These are phyloP conservation scores for Ciconia nigra DNA, from an alignment of 2,797 vertebrate genomes.

Conservation along the genomic window DNA sequence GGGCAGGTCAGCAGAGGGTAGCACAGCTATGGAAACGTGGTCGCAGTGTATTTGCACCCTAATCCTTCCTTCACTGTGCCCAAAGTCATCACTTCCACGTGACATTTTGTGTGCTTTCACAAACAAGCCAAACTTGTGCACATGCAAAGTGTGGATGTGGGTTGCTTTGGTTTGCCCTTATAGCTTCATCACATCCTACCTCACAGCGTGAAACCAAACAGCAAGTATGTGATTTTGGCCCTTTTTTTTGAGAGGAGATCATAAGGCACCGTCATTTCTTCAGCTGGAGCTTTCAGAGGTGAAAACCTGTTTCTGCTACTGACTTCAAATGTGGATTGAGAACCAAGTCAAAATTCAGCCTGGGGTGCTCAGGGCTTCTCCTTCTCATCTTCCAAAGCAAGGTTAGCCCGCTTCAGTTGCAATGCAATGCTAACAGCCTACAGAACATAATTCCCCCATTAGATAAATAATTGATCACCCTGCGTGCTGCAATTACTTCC, in stretches of 20 bases:
- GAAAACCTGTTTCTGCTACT: background rate
- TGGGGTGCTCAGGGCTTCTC: background rate
- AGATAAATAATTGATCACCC: constrained; percentile 25
- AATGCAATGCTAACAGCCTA: background rate
- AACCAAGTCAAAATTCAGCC: background rate
- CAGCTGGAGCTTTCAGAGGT: background rate
- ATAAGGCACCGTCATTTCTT: background rate
- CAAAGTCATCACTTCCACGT: background rate
- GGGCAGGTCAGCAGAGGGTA: background rate
- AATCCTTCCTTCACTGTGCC: background rate
- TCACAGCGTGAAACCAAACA: background rate
- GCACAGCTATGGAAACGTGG: background rate
- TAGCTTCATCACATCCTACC: background rate
- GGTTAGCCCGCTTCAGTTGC: background rate
- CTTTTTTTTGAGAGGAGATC: background rate
- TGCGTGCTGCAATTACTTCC: background rate
- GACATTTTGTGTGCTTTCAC: background rate
- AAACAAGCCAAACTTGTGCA: background rate
- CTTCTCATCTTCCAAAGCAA: background rate
- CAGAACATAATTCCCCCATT: background rate
- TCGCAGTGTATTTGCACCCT: background rate
- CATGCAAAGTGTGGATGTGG: background rate
- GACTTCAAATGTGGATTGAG: background rate
- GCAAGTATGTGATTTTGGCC: background rate
- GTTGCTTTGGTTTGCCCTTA: background rate